Percentiles rank a stretch among this genome's conserved stretches.
These are phyloP conservation scores for Empidonax alnorum DNA, from an alignment of 2,113 vertebrate genomes.

Conservation along the genomic window DNA sequence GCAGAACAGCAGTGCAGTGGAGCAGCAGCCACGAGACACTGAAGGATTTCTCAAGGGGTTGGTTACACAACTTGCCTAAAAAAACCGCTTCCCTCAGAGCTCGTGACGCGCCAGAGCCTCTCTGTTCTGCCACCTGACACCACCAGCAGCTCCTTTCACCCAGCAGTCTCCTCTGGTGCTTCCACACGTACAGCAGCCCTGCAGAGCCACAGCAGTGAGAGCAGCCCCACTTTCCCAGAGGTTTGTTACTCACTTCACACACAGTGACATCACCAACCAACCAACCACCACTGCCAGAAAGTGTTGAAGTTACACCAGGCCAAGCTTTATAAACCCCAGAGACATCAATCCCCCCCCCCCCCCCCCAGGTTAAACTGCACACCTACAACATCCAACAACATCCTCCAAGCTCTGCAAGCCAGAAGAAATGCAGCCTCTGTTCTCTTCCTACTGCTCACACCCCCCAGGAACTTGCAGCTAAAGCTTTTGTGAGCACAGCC, in stretches of 20 bases:
- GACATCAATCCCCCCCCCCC: not conserved
- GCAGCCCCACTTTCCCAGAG: not conserved
- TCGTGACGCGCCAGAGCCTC: not conserved
- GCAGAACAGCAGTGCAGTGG: not conserved
- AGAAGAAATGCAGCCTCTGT: not conserved
- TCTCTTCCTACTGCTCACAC: not conserved
- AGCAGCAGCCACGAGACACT: not conserved
- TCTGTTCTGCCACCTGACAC: not conserved
- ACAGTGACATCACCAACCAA: not conserved
- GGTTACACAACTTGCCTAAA: not conserved
- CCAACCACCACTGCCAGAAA: not conserved
- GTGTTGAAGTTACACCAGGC: not conserved
- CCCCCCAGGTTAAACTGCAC: not conserved
- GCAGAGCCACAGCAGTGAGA: not conserved
- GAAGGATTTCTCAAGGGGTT: not conserved
- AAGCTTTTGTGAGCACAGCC: not conserved
- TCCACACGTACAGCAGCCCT: not conserved
- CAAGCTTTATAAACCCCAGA: not conserved
- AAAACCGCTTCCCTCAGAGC: not conserved
- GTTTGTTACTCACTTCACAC: not conserved
- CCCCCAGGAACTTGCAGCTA: not conserved
- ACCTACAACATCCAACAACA: not conserved
- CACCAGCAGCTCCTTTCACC: not conserved
- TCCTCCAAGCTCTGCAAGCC: not conserved
- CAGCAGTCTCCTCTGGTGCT: rapidly evolving